Percentiles rank a stretch among this genome's conserved stretches.
Conservation (phyloP, 2,113 vertebrate genomes). For the Gadus chalcogrammus region DNA sequence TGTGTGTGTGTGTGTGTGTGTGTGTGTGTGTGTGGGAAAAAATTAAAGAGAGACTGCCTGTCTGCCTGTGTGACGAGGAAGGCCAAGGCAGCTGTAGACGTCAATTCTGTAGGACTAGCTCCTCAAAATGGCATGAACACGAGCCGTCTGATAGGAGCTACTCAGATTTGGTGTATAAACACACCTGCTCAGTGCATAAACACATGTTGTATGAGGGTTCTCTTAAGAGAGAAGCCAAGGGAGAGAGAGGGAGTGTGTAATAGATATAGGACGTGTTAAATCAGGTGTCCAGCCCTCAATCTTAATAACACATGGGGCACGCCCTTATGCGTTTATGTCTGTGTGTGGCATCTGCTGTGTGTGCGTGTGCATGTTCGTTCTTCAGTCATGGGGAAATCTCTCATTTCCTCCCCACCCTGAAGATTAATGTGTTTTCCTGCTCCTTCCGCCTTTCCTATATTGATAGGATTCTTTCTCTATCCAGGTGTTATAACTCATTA, state of each 20-base stretch:
- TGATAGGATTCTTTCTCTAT: too few relatives aligned
- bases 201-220: neutral
- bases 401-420: constrained; percentile 38
- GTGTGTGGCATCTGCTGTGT: too few relatives aligned
- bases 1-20: too few relatives aligned
- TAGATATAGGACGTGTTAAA: too few relatives aligned
- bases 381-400: constrained; percentile 17
- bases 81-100: constrained; percentile 12
- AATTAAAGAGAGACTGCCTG: too few relatives aligned
- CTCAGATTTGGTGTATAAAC: neutral
- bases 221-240: neutral
- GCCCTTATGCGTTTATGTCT: too few relatives aligned
- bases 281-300: too few relatives aligned
- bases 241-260: neutral
- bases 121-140: constrained; percentile 38
- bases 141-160: constrained; percentile 22
- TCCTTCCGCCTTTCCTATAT: too few relatives aligned
- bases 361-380: constrained; percentile 7
- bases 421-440: neutral
- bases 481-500: too few relatives aligned
- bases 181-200: neutral
- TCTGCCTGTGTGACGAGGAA: neutral
- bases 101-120: constrained; percentile 28
- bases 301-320: too few relatives aligned
- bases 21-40: too few relatives aligned